A percentile compares a stretch with the other conserved stretches of the same genome.
These are phyloP conservation scores for Drosophila paulistorum DNA, from an alignment of 1,140 invertebrate species.

Conservation along the genomic window DNA sequence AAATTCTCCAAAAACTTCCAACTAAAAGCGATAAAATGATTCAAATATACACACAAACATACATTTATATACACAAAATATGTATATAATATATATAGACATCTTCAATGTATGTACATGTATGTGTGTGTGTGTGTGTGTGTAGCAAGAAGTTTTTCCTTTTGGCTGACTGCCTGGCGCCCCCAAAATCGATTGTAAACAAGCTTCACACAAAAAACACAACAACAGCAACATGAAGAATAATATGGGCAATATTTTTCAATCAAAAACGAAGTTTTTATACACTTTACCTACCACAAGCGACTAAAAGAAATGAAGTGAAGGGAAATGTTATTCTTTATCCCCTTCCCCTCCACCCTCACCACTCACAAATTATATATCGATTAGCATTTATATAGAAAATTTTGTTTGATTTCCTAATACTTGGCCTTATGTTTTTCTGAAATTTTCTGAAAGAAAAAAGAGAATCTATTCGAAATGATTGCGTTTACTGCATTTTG, in stretches of 20 bases:
- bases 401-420: not conserved
- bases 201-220: slow-evolving; percentile 55
- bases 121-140: slow-evolving; percentile 26
- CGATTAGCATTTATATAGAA: too few relatives aligned
- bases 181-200: slow-evolving; percentile 82
- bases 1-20: slow-evolving; percentile 63
- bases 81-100: not conserved
- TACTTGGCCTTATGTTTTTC: not conserved
- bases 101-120: slow-evolving; percentile 2
- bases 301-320: not conserved
- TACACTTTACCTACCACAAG: not conserved
- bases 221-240: slow-evolving; percentile 41
- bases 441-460: not conserved
- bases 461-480: too few relatives aligned
- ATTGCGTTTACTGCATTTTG: too few relatives aligned
- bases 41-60: slow-evolving; percentile 35
- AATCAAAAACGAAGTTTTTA: slow-evolving; percentile 31
- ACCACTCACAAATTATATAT: too few relatives aligned
- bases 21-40: slow-evolving; percentile 75
- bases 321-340: too few relatives aligned
- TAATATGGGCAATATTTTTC: slow-evolving; percentile 31
- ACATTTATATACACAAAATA: slow-evolving; percentile 21
- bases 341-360: too few relatives aligned
- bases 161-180: slow-evolving; percentile 71
- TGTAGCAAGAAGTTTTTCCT: slow-evolving; percentile 47